Conservation (phyloP, 2,797 vertebrate species). For the Morelia viridis region DNA sequence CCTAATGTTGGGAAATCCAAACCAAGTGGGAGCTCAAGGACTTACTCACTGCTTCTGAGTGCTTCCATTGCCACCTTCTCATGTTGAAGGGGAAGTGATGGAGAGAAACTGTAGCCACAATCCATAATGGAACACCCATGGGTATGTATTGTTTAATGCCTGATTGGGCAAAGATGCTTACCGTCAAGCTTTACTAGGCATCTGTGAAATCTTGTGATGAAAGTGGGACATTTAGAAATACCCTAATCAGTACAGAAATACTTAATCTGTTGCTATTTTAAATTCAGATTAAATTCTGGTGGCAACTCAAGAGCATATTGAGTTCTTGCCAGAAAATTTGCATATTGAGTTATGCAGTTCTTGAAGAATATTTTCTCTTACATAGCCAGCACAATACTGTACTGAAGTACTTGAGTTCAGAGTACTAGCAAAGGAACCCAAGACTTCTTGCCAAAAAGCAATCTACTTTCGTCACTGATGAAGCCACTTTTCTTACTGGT, state of each 20-base stretch:
- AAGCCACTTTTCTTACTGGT: neutral
- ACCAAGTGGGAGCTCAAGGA: neutral
- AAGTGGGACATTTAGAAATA: neutral
- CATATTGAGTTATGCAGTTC: neutral
- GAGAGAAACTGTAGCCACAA: neutral
- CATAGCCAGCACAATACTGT: neutral
- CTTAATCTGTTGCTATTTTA: neutral
- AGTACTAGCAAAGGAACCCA: neutral
- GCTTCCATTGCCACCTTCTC: neutral
- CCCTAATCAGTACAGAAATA: neutral
- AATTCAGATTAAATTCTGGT: slow-evolving; percentile 3
- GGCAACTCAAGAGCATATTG: neutral
- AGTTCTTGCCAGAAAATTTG: neutral
- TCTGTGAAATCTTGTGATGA: neutral
- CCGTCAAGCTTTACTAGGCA: neutral
- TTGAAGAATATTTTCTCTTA: neutral
- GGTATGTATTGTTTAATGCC: neutral
- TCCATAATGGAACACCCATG: neutral
- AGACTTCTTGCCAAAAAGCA: neutral
- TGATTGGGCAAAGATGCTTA: neutral
- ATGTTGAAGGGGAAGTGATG: neutral
- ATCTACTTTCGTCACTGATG: neutral
- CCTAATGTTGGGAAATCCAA: neutral
- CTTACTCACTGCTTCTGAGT: neutral
- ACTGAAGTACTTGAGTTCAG: neutral